Base-by-base conservation (phyloP, 2,888 invertebrate genomes). In the Oithona nana region DNA sequence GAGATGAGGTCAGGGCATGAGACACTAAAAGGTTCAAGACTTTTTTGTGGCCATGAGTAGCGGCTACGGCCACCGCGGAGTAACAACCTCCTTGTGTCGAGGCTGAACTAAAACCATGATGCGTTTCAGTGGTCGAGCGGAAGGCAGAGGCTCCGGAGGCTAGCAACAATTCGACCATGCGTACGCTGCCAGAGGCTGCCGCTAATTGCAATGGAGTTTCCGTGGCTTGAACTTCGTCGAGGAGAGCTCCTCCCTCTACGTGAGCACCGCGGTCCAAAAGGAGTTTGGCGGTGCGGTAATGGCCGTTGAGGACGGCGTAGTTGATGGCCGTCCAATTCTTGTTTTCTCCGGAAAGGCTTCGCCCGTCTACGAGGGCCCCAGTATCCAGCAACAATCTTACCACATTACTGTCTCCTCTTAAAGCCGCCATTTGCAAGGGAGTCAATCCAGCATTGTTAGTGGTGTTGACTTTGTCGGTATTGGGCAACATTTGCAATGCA, bases 101-200 rank as follows among this genome's bases (percentile, higher is more conserved):
- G 3, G 26, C 20, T 1, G 54, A 28, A 16, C n/a, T 8, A 16
- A 29, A 22, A 6, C 20, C 30, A 8, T 3, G 11, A 51, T 22
- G 4, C 16, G 28, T 31, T 28, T 61, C 31, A 22, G 20, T 29
- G 0, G 89, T 89, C 0, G 87, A 85, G 2, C 88, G 77, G 73
- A 89, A 92, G 0, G 89, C 87, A 70, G 89, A 86, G 0, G 89
- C 89, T 0, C 89, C 88, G 68, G 88, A 85, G 0, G 85, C 82
- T 55, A 92, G 73, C 30, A 92, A 75, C 30, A 88, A 71, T 1
- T 84, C 81, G 0, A 88, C 85, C 71, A 90, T 79, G 68, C 90
- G 88, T 52, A 83, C 73, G 68, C 83, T 84, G 1, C 87, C 87
- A 0, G 83, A 81, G 0, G 87, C 88, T 64, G 87, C 83, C 1